A percentile compares a stretch with the other conserved stretches of the same genome.
Conservation (phyloP, 2,797 vertebrate genomes). For the Florisuga fusca region DNA sequence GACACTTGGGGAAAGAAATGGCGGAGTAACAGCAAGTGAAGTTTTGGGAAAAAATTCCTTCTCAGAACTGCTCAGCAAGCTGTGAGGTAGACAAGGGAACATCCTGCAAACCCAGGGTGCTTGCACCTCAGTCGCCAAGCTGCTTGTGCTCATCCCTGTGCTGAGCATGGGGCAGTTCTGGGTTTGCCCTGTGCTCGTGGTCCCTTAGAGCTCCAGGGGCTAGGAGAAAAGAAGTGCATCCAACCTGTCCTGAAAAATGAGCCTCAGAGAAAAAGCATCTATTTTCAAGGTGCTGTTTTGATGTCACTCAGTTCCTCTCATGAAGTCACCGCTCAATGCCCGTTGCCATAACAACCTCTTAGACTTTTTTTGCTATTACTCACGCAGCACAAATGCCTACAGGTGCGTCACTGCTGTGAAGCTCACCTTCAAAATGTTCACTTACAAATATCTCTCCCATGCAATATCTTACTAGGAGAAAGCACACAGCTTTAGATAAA, state of each 20-base stretch:
- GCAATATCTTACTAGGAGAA: not conserved
- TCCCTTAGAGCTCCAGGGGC: not conserved
- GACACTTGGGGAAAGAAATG: not conserved
- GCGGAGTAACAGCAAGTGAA: not conserved
- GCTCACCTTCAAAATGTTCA: not conserved
- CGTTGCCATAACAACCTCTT: constrained; percentile 36
- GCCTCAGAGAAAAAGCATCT: not conserved
- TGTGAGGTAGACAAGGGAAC: not conserved
- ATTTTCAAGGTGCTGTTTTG: not conserved
- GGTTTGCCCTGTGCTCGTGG: rapidly evolving
- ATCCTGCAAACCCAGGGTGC: not conserved
- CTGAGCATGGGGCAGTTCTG: not conserved
- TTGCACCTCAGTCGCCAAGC: not conserved
- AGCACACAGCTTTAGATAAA: not conserved
- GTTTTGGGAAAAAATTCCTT: not conserved
- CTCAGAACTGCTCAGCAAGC: not conserved
- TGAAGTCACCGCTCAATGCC: not conserved
- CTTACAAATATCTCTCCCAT: not conserved
- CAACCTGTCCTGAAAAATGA: not conserved
- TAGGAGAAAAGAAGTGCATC: not conserved
- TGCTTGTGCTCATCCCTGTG: not conserved
- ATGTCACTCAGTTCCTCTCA: constrained; percentile 11
- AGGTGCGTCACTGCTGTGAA: constrained; percentile 16
- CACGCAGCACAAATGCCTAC: not conserved
- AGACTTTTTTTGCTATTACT: not conserved